Evolutionary conservation across 1,140 invertebrate species (phyloP), one percentile per base, ranked within the genome.

Genomic region (Teleopsis dalmanni): DNA sequence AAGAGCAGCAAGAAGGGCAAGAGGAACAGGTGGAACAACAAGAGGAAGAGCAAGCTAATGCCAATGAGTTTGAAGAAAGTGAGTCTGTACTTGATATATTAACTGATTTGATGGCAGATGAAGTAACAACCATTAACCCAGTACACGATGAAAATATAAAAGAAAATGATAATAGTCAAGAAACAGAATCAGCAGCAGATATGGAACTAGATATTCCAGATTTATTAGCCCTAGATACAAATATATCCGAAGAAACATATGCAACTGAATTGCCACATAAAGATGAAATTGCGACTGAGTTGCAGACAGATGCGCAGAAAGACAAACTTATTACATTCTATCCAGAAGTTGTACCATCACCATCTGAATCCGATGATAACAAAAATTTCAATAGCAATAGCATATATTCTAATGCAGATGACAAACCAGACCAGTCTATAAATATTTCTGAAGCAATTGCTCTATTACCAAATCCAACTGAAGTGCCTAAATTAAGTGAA

Each of bases 51-150:
- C 18, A 37, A 19, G n/a, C 37, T 40, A 13, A 23, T 3, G 21
- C 3, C 3, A 18, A 21, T 18, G 31, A 27, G 3, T 65, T 68
- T 48, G 61, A 65, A 27, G 65, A 67, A 40, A 62, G 58, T 40
- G 58, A 64, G 35, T 63, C 62, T 37, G 59, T 67, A 48, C 60
- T 57, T 7, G 64, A 62, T 40, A 67, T 67, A 23, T 52, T 67
- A 0, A 67, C 55, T 45, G 65, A 67, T 47, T 37, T 67, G 25
- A 65, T 67, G 62, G 37, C 60, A 11, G 62, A 65, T 7, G 60
- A 64, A 7, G 35, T 25, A 16, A 46, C 31, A 25, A 46, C 44
- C 18, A 7, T 31, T 13, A 31, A 16, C 7, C 41, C 41, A 31
- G 19, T 18, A 7, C 26, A 45, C 29, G 43, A 29, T 3, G 25